A percentile compares a stretch with the other conserved stretches of the same genome.
These are phyloP conservation scores for Bibio marci DNA, from an alignment of 2,888 invertebrate species.

Conservation along the genomic window DNA sequence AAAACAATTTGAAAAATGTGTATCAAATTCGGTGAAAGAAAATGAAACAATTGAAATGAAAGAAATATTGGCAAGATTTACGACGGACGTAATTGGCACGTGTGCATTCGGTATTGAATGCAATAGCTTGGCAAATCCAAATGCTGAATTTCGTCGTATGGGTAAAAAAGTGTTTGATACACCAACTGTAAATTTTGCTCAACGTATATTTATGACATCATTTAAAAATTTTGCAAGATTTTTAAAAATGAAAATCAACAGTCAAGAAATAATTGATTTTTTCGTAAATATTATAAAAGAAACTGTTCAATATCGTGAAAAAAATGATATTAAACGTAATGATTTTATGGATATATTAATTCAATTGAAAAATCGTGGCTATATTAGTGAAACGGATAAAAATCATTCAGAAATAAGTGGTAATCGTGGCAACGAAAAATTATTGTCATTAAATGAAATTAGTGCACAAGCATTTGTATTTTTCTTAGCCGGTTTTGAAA, in stretches of 20 bases:
- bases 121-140: constrained; percentile 26
- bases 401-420: background rate
- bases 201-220: constrained; percentile 14
- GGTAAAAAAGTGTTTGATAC: constrained; percentile 14
- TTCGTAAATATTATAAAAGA: constrained; percentile 20
- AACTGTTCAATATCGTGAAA: constrained; percentile 24
- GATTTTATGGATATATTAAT: constrained; percentile 37
- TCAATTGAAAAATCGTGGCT: constrained; percentile 14
- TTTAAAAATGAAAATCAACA: constrained; percentile 4
- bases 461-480: constrained; percentile 38
- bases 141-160: constrained; percentile 22
- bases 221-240: constrained; percentile 17
- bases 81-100: constrained; percentile 33
- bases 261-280: constrained; percentile 18
- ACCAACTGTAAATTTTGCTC: constrained; percentile 12
- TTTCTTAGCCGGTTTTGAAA: constrained; percentile 42
- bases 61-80: constrained; percentile 28
- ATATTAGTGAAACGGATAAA: background rate
- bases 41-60: constrained; percentile 23
- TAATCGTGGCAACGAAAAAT: too few relatives aligned
- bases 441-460: constrained; percentile 19
- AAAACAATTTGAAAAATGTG: constrained; percentile 13
- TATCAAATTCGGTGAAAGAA: constrained; percentile 14
- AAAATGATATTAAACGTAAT: constrained; percentile 23
- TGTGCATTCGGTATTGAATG: constrained; percentile 33